These are phyloP conservation scores for Brachyrhaphis roseni DNA, from an alignment of 2,797 vertebrate species.

Conservation along the genomic window DNA sequence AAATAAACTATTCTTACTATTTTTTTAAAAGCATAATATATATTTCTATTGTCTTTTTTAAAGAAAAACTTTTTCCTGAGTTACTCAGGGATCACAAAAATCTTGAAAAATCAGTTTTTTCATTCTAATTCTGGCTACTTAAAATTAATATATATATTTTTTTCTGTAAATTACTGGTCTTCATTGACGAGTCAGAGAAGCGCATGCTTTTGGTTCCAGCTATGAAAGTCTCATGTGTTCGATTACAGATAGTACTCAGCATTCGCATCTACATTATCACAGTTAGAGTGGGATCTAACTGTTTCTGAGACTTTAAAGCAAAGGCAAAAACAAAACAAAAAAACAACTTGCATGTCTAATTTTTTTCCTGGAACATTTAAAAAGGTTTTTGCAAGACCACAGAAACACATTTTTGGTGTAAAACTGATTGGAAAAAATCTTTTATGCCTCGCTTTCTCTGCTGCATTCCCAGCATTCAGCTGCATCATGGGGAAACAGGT, in stretches of 20 bases:
- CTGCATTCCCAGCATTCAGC: constrained; percentile 57
- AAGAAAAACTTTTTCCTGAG: not conserved
- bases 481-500: constrained; percentile 44
- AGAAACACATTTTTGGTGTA: constrained; percentile 4
- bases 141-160: not conserved
- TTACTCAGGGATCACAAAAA: not conserved
- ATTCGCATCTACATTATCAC: constrained; percentile 21
- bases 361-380: constrained; percentile 8
- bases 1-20: not conserved
- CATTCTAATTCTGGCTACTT: not conserved
- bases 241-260: constrained; percentile 42
- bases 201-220: constrained; percentile 27
- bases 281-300: not conserved
- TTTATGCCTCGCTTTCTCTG: constrained; percentile 37
- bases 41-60: not conserved
- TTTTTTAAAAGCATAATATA: not conserved
- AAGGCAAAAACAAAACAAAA: not conserved
- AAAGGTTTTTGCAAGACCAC: not conserved
- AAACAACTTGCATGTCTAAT: not conserved
- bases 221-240: constrained; percentile 36
- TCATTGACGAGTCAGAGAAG: constrained; percentile 13
- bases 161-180: not conserved
- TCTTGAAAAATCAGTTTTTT: not conserved
- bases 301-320: constrained; percentile 8
- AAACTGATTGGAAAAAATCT: constrained; percentile 8